A percentile compares a stretch with the other conserved stretches of the same genome.
phyloP scores from a whole-genome alignment of 2,113 vertebrate species.

The Thomomys bottae region DNA sequence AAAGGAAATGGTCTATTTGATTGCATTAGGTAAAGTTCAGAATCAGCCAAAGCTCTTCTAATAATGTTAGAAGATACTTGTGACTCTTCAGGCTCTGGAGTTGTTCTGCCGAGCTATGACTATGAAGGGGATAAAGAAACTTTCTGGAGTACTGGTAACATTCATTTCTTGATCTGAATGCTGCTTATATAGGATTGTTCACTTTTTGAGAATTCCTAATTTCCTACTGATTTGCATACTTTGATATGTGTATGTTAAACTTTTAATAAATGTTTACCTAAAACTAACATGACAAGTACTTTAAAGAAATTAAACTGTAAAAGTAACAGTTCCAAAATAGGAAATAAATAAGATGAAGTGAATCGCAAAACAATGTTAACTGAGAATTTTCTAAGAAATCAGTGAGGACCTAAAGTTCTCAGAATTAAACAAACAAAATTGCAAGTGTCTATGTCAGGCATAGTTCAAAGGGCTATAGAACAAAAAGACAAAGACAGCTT shows the following conservation, averaged over 20 bases:
- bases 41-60: neutral
- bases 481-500: neutral
- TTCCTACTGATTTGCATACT: neutral
- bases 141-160: neutral
- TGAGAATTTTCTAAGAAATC: constrained; percentile 36
- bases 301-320: neutral
- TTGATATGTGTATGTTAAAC: neutral
- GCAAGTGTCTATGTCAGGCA: neutral
- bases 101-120: neutral
- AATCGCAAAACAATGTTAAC: neutral
- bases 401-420: neutral
- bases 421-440: neutral
- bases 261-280: neutral
- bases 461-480: neutral
- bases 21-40: neutral
- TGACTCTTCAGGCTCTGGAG: neutral
- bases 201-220: neutral
- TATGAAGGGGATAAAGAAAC: neutral
- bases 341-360: neutral
- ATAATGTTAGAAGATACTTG: neutral
- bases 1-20: neutral
- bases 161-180: neutral
- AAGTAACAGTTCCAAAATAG: neutral
- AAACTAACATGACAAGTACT: neutral
- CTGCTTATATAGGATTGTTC: neutral